Evolutionary conservation across 1,140 invertebrate genomes (phyloP), one percentile per base, ranked within the genome.

Genomic region (Nephila pilipes): DNA sequence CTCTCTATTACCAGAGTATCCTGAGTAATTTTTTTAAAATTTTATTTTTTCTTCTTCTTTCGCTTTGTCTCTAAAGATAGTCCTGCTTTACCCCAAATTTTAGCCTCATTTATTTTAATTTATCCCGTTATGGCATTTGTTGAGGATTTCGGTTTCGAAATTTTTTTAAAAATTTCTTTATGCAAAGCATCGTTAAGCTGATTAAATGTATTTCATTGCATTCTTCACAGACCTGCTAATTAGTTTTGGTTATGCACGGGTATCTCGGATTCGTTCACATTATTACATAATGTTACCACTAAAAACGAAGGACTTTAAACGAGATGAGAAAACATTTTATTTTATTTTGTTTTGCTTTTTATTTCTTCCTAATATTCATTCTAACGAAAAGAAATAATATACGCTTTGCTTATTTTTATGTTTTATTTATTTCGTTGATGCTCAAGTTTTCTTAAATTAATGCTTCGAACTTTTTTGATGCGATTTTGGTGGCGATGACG

Each of bases 61-160:
- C 25, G 58, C 89, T 54, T 69, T 75, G 5, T 29, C 32, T 57
- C 22, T 20, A 69, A 57, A 90, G 88, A 36, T 22, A 36, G 46
- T 79, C 55, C 32, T 22, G n/a, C 60, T 90, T 80, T 80, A 55
- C 36, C 46, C 75, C 29, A 63, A 85, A 92, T 92, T 92, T 75
- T 58, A 83, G 58, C 55, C 90, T 85, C 80, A 46, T 92, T 85
- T 85, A 92, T 92, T 92, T 92, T 92, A 92, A 92, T 92, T 85
- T 92, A 69, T 55, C 79, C 58, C 22, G 80, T 85, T 92, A 85
- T 92, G 81, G 90, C 90, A 92, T 92, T 92, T 83, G 55, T 60
- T 65, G 89, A 80, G 80, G 46, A 55, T 55, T 81, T 36, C 14
- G 18, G 14, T 32, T 75, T 69, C 14, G 29, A 16, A 75, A 32